These are phyloP conservation scores for Naso thynnoides DNA, from an alignment of 2,797 vertebrate species.

Conservation along the genomic window DNA sequence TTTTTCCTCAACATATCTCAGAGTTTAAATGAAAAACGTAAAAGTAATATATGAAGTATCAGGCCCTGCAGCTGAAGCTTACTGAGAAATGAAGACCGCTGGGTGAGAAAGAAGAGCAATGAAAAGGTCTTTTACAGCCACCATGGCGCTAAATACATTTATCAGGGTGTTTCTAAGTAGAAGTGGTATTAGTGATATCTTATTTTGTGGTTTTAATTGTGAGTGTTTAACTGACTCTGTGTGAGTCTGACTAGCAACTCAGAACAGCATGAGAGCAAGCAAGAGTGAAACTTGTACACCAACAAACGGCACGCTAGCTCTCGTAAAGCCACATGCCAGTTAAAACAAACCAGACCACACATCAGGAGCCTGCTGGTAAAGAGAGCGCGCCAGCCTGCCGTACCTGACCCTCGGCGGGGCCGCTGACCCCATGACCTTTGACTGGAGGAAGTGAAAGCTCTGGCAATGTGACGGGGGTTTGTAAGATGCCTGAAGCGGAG, in stretches of 20 bases:
- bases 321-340: constrained; percentile 70
- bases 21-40: constrained; percentile 12
- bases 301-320: constrained; percentile 52
- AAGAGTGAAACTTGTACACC: constrained; percentile 52
- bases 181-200: neutral
- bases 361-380: constrained; percentile 62
- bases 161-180: constrained; percentile 6
- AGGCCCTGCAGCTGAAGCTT: constrained; percentile 14
- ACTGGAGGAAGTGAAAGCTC: constrained; percentile 77
- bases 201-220: constrained; percentile 24
- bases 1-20: constrained; percentile 21
- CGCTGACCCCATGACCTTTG: constrained; percentile 75
- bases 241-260: neutral
- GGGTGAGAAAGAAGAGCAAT: constrained; percentile 11
- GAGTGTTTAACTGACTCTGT: constrained; percentile 2
- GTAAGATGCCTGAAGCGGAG: constrained; percentile 72
- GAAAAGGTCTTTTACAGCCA: constrained; percentile 3
- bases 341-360: constrained; percentile 83
- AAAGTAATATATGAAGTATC: constrained; percentile 20
- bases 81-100: constrained; percentile 25
- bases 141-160: neutral
- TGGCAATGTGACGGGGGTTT: constrained; percentile 63
- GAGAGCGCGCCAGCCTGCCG: constrained; percentile 31
- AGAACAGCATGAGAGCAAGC: constrained; percentile 24
- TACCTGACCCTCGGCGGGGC: constrained; percentile 73